Percentiles rank a stretch among this genome's conserved stretches.
Conservation (phyloP, 2,797 vertebrate genomes). For the Zenarchopterus dispar region DNA sequence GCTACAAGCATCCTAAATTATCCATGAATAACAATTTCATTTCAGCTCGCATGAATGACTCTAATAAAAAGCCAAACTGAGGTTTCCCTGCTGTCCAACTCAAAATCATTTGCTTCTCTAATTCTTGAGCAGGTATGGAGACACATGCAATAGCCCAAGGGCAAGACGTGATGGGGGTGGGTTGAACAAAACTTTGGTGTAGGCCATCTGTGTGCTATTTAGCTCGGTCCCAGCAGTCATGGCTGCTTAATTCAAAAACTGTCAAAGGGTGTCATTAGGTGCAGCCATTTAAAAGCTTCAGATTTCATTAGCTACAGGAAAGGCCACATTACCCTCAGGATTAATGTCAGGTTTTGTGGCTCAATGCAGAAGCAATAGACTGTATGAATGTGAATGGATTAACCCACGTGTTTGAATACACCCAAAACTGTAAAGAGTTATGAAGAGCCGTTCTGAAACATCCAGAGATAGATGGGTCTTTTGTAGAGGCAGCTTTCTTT, state of each 20-base stretch:
- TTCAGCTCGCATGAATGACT: not conserved
- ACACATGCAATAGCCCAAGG: constrained; percentile 69
- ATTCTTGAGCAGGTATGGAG: constrained; percentile 64
- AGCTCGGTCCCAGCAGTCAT: constrained; percentile 76
- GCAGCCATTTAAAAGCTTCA: constrained; percentile 82
- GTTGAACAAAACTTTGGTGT: constrained; percentile 69
- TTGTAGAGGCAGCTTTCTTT: constrained; percentile 53
- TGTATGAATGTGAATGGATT: constrained; percentile 70
- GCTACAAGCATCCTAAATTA: not conserved
- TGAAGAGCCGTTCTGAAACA: constrained; percentile 71
- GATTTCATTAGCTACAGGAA: constrained; percentile 87
- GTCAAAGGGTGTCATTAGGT: constrained; percentile 83
- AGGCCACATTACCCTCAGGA: constrained; percentile 83
- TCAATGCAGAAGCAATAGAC: constrained; percentile 66
- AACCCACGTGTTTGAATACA: constrained; percentile 81
- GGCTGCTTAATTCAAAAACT: constrained; percentile 85
- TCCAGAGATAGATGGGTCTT: constrained; percentile 61
- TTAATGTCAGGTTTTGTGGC: constrained; percentile 82
- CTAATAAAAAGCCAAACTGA: not conserved
- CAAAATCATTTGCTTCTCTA: constrained; percentile 49
- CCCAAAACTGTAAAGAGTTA: constrained; percentile 75
- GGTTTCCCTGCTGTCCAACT: not conserved
- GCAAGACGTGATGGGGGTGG: constrained; percentile 59
- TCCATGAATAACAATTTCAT: not conserved
- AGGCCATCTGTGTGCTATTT: constrained; percentile 87